A percentile compares a stretch with the other conserved stretches of the same genome.
These are phyloP conservation scores for Forficula auricularia DNA, from an alignment of 1,140 invertebrate genomes.

Conservation along the genomic window DNA sequence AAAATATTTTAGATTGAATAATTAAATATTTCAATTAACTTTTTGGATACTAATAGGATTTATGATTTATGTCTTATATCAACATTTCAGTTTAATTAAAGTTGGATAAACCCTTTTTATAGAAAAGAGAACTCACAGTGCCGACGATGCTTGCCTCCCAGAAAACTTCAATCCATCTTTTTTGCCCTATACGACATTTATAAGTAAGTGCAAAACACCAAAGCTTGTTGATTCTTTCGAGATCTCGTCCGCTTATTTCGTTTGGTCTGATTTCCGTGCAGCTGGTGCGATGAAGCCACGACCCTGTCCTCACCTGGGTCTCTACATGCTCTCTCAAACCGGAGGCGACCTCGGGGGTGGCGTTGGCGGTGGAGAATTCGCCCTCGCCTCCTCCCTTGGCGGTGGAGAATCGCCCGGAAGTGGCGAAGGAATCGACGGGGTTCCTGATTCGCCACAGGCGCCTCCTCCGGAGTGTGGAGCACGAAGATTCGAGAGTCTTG, in stretches of 20 bases:
- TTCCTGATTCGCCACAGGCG: constrained; percentile 14
- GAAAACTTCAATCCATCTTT: constrained; percentile 19
- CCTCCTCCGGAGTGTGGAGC: too few species aligned
- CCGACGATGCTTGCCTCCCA: constrained; percentile 28
- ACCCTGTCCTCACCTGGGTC: constrained; percentile 30
- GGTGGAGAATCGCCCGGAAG: constrained; percentile 10
- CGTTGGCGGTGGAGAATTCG: constrained; percentile 6
- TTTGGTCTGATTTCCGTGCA: too few species aligned
- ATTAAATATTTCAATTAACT: neutral
- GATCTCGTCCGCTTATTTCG: too few species aligned
- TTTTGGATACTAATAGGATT: constrained; percentile 1
- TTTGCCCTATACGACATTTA: constrained; percentile 23
- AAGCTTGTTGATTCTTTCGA: too few species aligned
- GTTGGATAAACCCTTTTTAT: constrained; percentile 15
- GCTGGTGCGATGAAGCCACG: constrained; percentile 26
- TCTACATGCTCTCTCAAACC: constrained; percentile 19
- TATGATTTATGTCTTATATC: neutral
- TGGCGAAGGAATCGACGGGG: constrained; percentile 18
- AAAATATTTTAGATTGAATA: too few species aligned
- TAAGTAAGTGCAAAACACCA: too few species aligned
- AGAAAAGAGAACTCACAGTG: constrained; percentile 21
- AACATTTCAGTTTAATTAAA: too few species aligned
- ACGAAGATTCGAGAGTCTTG: constrained; percentile 8
- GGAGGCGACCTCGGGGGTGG: constrained; percentile 7
- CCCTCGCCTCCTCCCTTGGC: constrained; percentile 15